phyloP scores from a whole-genome alignment of 1,140 invertebrate species.

The Hetaerina americana region DNA sequence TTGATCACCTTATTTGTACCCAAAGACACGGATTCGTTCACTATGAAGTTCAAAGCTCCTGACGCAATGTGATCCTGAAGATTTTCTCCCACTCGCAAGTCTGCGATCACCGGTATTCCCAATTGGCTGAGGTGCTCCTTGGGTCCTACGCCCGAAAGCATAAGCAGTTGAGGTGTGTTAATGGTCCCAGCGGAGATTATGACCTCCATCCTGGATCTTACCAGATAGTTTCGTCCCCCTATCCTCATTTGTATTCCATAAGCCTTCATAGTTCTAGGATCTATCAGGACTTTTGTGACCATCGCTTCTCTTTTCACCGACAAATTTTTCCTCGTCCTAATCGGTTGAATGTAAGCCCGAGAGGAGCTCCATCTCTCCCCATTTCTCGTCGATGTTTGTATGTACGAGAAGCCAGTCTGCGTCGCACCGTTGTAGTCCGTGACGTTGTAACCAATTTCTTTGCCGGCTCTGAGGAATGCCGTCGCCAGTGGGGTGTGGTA shows the following conservation, averaged over 20 bases:
- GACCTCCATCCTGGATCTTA: constrained; percentile 54
- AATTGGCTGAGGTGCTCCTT: constrained; percentile 44
- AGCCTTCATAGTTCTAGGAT: constrained; percentile 44
- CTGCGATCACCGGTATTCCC: constrained; percentile 46
- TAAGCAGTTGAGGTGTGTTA: constrained; percentile 61
- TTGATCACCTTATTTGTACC: constrained; percentile 13
- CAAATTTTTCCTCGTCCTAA: constrained; percentile 45
- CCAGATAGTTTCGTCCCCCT: constrained; percentile 35
- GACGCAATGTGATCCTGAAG: constrained; percentile 64
- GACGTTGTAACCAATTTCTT: constrained; percentile 48
- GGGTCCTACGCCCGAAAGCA: constrained; percentile 70
- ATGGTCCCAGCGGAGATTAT: constrained; percentile 63
- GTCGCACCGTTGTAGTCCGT: constrained; percentile 58
- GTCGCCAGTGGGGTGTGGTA: constrained; percentile 44
- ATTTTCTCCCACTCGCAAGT: constrained; percentile 65
- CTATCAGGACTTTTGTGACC: constrained; percentile 59
- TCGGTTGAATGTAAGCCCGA: constrained; percentile 55
- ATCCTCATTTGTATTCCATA: constrained; percentile 47
- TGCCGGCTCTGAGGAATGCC: constrained; percentile 50
- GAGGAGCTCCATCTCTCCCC: constrained; percentile 61
- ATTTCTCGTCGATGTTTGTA: constrained; percentile 47
- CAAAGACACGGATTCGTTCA: constrained; percentile 32
- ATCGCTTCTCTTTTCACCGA: constrained; percentile 46
- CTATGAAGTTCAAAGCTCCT: constrained; percentile 50
- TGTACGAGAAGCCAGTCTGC: constrained; percentile 45